phyloP scores from a whole-genome alignment of 2,797 vertebrate genomes.

The Monodelphis domestica region DNA sequence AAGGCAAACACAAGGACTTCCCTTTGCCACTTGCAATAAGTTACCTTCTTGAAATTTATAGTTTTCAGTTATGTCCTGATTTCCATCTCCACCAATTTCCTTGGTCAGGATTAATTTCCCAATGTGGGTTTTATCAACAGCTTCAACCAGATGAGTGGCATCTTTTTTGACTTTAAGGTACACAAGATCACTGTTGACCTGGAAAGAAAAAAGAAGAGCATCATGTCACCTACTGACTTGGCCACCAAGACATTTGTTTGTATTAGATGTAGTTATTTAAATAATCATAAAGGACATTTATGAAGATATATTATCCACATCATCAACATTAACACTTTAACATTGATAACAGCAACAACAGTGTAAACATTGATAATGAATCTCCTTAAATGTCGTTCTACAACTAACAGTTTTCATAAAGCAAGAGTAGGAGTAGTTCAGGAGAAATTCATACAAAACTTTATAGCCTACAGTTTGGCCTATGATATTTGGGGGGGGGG shows the following conservation, averaged over 20 bases:
- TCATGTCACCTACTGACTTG: neutral
- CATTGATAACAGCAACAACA: too few species aligned
- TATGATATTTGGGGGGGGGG: neutral
- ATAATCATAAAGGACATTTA: neutral
- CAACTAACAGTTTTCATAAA: neutral
- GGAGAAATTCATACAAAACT: constrained; percentile 32
- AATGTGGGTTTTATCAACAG: constrained; percentile 88
- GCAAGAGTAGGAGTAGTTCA: neutral
- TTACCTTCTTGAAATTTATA: constrained; percentile 98
- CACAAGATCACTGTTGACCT: constrained; percentile 97
- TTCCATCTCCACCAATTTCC: constrained; percentile 84
- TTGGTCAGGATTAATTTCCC: constrained; percentile 94
- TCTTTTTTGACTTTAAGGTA: constrained; percentile 90
- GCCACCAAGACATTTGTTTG: constrained; percentile 24
- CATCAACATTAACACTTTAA: neutral
- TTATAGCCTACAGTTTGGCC: neutral
- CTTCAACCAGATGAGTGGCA: constrained; percentile 86
- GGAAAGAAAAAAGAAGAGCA: constrained; percentile 50
- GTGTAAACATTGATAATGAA: too few species aligned
- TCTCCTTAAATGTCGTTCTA: too few species aligned
- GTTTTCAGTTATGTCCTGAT: constrained; percentile 89
- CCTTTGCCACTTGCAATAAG: constrained; percentile 1
- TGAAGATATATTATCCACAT: neutral
- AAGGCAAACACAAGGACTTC: neutral
- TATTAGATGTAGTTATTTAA: accelerated